phyloP scores from a whole-genome alignment of 2,113 vertebrate genomes.

The Columba livia region DNA sequence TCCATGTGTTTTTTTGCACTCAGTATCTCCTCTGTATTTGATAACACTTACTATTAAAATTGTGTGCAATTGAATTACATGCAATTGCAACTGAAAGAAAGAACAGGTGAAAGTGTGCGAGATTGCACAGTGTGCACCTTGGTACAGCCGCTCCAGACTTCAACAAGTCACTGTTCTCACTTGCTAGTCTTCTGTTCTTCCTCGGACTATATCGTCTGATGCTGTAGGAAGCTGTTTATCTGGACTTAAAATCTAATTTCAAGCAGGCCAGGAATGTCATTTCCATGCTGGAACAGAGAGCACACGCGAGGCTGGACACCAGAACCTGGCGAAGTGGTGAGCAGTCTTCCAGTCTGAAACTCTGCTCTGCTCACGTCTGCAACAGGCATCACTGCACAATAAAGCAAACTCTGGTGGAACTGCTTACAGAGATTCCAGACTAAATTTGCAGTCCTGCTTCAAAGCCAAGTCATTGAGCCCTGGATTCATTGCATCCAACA shows the following conservation, averaged over 20 bases:
- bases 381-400: background rate
- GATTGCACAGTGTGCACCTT: background rate
- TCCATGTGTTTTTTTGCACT: background rate
- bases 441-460: background rate
- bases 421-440: background rate
- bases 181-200: background rate
- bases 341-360: background rate
- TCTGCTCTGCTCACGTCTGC: background rate
- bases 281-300: background rate
- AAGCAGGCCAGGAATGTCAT: constrained; percentile 33
- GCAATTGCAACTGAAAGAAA: background rate
- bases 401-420: background rate
- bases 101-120: background rate
- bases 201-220: background rate
- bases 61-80: background rate
- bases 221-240: background rate
- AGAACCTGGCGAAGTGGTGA: background rate
- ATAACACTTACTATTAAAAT: background rate
- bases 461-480: constrained; percentile 40
- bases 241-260: background rate
- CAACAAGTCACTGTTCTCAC: background rate
- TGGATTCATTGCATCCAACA: background rate
- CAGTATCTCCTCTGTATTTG: background rate
- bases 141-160: background rate
- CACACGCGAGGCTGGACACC: background rate